Evolutionary conservation across 2,113 vertebrate species (phyloP), one percentile per base, ranked within the genome.

Genomic region (Anarrhichthys ocellatus): DNA sequence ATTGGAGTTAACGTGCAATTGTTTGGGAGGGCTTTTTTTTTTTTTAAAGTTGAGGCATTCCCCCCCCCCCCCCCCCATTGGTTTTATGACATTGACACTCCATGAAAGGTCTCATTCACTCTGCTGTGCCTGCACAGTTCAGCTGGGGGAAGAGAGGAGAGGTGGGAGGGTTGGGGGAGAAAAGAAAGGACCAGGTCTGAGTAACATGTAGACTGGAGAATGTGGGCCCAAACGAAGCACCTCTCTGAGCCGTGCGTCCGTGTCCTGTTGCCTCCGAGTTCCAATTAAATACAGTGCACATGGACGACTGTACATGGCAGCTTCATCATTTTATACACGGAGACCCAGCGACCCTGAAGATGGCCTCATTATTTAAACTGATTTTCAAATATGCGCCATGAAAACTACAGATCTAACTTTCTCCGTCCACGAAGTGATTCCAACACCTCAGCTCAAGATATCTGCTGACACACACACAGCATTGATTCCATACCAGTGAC

Each of bases 51-150:
- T 5, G 69, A 72, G 77, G 70, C 75, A 70, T 70, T 80, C 36
- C 24, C 36, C 65, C 4, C 34, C 34, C 34, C 34, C 34, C 34
- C 34, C 5, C 34, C 34, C 5, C 6, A 9, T 34, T 74, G 63
- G 65, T 66, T 84, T 76, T 88, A 78, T 22, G 65, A 88, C 76
- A 80, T 66, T 89, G 81, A 87, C 52, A 18, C 68, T 56, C 18
- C 52, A 76, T 78, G 75, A 87, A 89, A 85, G 87, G 61, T 88
- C 81, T 91, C 84, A 82, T 89, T 92, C 84, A 84, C 48, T 70
- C 24, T 78, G 58, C 6, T n/a, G 42, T 74, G 27, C 40, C 78
- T 76, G 61, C 18, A 34, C 66, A 66, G 65, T 36, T 89, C 90
- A 87, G 81, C 81, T 81, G 83, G 79, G 66, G 66, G 52, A 73